A percentile compares a stretch with the other conserved stretches of the same genome.
phyloP scores from a whole-genome alignment of 35 echinoderm and acorn worm genomes.

The Stichopus chloronotus region DNA sequence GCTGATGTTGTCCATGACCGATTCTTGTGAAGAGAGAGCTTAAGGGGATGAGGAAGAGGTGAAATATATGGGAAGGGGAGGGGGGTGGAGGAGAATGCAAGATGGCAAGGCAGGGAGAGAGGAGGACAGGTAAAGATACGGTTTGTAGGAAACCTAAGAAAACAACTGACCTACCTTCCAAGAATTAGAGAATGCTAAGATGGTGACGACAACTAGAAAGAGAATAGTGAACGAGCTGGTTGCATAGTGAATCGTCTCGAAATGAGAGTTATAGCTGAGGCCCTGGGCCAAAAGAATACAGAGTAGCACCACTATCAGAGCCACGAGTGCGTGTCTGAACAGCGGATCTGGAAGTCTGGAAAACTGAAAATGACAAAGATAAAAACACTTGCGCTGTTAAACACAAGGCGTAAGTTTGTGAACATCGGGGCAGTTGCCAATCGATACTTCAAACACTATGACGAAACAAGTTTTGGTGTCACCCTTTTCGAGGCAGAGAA shows the following conservation, averaged over 20 bases:
- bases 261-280: neutral
- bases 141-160: no score
- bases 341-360: slow-evolving; percentile 49
- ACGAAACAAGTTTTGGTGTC: no score
- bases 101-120: no score
- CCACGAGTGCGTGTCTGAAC: slow-evolving; percentile 43
- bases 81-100: no score
- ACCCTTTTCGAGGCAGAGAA: no score
- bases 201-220: slow-evolving; percentile 4
- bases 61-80: no score
- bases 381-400: neutral
- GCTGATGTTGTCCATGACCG: no score
- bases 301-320: slow-evolving; percentile 15
- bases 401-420: neutral
- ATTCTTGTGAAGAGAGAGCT: no score
- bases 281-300: slow-evolving; percentile 39
- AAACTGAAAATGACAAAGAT: slow-evolving; percentile 17
- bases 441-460: no score
- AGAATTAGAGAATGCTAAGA: slow-evolving; percentile 38
- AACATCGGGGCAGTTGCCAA: no score
- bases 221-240: neutral
- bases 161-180: slow-evolving; percentile 12
- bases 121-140: no score
- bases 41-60: no score
- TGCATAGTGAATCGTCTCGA: slow-evolving; percentile 1